These are phyloP conservation scores for Diprion similis DNA, from an alignment of 1,140 invertebrate genomes.

Conservation along the genomic window DNA sequence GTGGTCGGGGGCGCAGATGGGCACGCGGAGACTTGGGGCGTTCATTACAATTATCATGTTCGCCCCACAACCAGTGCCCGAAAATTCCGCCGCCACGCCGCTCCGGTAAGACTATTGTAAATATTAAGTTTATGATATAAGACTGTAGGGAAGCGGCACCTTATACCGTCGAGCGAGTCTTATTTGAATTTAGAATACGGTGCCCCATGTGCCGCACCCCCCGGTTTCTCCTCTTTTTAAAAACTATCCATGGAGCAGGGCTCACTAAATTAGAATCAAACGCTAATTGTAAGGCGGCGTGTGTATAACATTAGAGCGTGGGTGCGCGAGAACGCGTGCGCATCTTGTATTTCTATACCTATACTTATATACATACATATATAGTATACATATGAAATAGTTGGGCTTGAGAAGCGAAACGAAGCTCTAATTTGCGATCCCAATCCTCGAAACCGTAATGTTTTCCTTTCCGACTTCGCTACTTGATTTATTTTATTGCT, in stretches of 20 bases:
- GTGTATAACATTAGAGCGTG: too few relatives aligned
- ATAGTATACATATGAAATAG: not conserved
- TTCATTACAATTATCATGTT: constrained; percentile 62
- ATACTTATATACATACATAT: too few relatives aligned
- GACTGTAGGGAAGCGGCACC: not conserved
- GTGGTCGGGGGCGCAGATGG: constrained; percentile 54
- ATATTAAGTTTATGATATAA: constrained; percentile 34
- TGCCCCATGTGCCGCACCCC: not conserved
- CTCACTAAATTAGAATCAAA: not conserved
- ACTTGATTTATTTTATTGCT: constrained; percentile 48
- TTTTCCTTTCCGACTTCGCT: constrained; percentile 40
- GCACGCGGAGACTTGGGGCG: constrained; percentile 55
- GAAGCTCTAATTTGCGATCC: constrained; percentile 36
- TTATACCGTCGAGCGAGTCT: not conserved
- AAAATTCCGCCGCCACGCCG: not conserved
- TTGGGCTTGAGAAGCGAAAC: not conserved
- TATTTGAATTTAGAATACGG: not conserved
- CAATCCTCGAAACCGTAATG: constrained; percentile 39
- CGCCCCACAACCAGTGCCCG: constrained; percentile 50
- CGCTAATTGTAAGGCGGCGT: not conserved
- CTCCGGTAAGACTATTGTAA: constrained; percentile 36
- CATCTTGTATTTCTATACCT: too few relatives aligned
- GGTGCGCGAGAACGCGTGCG: too few relatives aligned
- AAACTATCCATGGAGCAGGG: not conserved
- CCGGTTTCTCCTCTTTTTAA: not conserved